phyloP scores from a whole-genome alignment of 35 echinoderm and acorn worm species.

The Ptychodera flava region DNA sequence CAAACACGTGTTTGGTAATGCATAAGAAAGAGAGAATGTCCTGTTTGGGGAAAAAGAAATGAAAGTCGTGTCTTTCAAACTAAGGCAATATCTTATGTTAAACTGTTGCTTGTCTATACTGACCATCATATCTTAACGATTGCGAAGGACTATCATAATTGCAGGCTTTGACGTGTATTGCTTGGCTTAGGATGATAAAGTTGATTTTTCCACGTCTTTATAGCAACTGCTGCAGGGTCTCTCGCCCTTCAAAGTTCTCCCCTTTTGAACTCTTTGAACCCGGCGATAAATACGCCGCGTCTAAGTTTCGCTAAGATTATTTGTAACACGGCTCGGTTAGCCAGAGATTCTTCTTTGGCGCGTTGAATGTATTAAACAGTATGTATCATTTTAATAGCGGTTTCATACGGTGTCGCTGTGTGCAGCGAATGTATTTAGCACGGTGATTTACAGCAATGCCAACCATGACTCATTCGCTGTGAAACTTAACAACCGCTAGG shows the following conservation, averaged over 20 bases:
- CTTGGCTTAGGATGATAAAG: too few species aligned
- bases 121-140: not conserved
- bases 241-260: too few species aligned
- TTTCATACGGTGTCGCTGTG: not conserved
- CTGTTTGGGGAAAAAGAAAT: too few species aligned
- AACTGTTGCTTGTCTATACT: not conserved
- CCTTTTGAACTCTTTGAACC: too few species aligned
- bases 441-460: not conserved
- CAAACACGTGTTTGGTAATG: not conserved
- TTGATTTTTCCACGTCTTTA: too few species aligned
- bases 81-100: not conserved
- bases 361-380: not conserved
- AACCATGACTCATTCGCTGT: not conserved
- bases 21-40: not conserved
- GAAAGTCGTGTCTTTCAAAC: not conserved
- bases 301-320: too few species aligned
- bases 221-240: too few species aligned
- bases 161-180: too few species aligned
- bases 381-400: not conserved
- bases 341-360: not conserved
- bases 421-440: not conserved
- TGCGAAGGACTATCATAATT: too few species aligned
- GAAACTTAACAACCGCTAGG: not conserved
- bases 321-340: too few species aligned
- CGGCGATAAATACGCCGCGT: too few species aligned